Evolutionary conservation across 64 coral and sea anemone genomes (phyloP).

Genomic region (Astreopora myriophthalma): DNA sequence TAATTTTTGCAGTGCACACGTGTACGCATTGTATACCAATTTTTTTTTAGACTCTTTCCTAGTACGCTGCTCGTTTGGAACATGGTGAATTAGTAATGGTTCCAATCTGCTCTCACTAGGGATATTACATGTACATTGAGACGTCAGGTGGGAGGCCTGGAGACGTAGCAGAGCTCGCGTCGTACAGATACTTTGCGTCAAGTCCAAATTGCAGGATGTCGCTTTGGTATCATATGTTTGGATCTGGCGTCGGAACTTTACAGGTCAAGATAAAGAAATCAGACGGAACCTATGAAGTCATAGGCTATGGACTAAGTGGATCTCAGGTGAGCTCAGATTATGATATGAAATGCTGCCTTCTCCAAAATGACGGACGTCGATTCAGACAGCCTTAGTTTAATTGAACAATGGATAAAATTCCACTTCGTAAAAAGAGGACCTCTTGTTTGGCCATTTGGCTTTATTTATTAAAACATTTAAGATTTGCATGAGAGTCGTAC

Average conservation of each 20-base stretch:
- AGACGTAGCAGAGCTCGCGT: conserved; percentile 85
- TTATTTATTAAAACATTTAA: too few species aligned
- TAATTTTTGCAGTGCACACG: too few species aligned
- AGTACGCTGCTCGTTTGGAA: too few species aligned
- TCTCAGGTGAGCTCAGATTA: conserved; percentile 38
- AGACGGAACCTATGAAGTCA: conserved; percentile 51
- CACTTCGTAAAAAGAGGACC: too few species aligned
- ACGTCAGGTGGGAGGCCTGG: conserved; percentile 60
- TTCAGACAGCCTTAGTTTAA: too few species aligned
- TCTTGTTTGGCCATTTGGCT: too few species aligned
- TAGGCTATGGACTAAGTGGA: background rate
- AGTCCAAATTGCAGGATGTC: conserved; percentile 90
- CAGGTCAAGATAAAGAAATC: conserved; percentile 74
- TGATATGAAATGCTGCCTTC: too few species aligned
- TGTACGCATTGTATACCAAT: too few species aligned
- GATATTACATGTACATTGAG: conserved; percentile 97
- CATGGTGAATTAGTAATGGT: background rate
- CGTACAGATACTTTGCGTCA: conserved; percentile 89
- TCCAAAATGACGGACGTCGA: too few species aligned
- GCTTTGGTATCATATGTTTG: conserved; percentile 94
- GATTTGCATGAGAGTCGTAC: too few species aligned
- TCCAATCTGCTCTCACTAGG: conserved; percentile 43
- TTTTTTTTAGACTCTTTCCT: too few species aligned
- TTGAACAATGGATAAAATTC: too few species aligned
- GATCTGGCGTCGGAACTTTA: conserved; percentile 72